phyloP scores from a whole-genome alignment of 2,113 vertebrate species.

The Egretta garzetta region DNA sequence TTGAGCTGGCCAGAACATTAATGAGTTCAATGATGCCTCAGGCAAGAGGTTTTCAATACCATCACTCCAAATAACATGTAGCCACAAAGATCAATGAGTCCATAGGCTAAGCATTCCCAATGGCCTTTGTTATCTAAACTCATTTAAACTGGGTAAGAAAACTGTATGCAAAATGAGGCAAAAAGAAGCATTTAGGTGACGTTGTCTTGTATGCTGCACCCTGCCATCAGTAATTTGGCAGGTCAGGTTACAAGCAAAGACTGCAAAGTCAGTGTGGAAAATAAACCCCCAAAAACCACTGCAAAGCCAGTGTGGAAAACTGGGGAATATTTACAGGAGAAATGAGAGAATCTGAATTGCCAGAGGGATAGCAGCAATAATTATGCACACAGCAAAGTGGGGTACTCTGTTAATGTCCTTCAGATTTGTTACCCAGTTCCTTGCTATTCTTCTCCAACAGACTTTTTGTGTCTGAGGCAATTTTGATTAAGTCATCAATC shows the following conservation, averaged over 20 bases:
- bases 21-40: neutral
- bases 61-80: neutral
- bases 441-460: neutral
- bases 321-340: neutral
- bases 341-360: neutral
- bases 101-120: neutral
- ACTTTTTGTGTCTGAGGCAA: neutral
- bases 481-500: slow-evolving; percentile 36
- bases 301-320: neutral
- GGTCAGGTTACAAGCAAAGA: neutral
- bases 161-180: neutral
- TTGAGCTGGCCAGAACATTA: neutral
- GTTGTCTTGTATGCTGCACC: neutral
- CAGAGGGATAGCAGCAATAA: neutral
- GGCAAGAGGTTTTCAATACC: neutral
- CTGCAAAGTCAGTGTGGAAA: too few species aligned
- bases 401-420: neutral
- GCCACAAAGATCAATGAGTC: neutral
- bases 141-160: neutral
- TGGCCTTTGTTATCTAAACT: neutral
- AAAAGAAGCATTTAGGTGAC: neutral
- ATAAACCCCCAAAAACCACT: too few species aligned
- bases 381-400: neutral
- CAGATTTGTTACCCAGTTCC: neutral
- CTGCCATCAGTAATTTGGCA: neutral